Evolutionary conservation across 2,113 vertebrate species (phyloP), one percentile per base, ranked within the genome.

Genomic region (Hiodon tergisus): DNA sequence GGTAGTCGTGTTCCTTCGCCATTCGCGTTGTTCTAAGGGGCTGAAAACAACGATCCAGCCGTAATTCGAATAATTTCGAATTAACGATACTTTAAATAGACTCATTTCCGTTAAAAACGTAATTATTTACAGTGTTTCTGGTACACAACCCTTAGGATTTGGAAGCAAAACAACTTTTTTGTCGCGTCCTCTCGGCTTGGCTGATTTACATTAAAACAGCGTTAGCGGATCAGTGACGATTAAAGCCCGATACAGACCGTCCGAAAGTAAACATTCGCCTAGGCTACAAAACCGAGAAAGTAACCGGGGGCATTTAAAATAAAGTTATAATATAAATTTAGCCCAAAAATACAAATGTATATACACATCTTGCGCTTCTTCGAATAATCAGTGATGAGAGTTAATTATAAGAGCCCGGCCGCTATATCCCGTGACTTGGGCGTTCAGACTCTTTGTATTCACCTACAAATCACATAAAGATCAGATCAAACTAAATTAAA

Each of bases 351-450:
- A 7, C 1, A n/a, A 67, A 4, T 68, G 6, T 51, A 14, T 7
- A n/a, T 10, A n/a, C 3, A 47, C 47, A 2, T 5, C 62, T 46
- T 7, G 11, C 11, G 62, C n/a, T 65, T 65, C 16, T 65, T 6
- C 62, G 31, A 65, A 68, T 68, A 68, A 68, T 52, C 67, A 68
- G 14, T 48, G 10, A 67, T 67, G 65, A 67, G 17, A 68, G 67
- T 68, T n/a, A 51, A 68, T 68, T 67, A 67, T 11, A n/a, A 51
- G 65, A 67, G 67, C 51, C 14, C 14, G 48, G 14, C 48, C 50
- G 67, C 67, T 67, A 4, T 50, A 48, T 52, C 67, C 67, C 67
- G 48, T 52, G 48, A 68, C 50, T 68, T 52, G 46, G 61, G 61
- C 31, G 61, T 7, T 7, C 61, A 13, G n/a, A 63, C 11, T 16